Evolutionary conservation across 2,797 vertebrate genomes (phyloP).

Genomic region (Artibeus jamaicensis): DNA sequence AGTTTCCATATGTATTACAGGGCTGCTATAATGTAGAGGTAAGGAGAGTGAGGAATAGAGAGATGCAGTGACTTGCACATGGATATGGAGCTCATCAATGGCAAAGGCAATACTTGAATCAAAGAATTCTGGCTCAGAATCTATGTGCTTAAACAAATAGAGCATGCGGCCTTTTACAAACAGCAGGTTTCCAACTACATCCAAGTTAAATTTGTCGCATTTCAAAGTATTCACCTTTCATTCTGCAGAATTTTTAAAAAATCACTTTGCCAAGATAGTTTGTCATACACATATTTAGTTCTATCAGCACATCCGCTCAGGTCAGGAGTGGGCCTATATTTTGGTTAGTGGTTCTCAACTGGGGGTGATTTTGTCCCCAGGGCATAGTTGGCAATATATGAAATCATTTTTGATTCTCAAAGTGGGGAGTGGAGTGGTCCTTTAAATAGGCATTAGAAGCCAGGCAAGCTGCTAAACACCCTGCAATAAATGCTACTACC

Average conservation of each 20-base stretch:
- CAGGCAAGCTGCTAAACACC: background rate
- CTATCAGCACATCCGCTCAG: background rate
- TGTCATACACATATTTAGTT: background rate
- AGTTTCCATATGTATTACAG: background rate
- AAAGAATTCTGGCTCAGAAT: background rate
- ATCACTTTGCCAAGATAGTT: background rate
- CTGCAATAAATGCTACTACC: background rate
- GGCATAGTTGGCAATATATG: background rate
- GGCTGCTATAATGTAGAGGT: background rate
- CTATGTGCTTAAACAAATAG: background rate
- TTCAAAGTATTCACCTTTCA: background rate
- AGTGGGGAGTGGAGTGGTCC: background rate
- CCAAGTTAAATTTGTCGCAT: background rate
- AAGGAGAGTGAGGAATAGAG: background rate
- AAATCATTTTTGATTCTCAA: background rate
- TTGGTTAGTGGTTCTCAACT: background rate
- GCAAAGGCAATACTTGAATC: background rate
- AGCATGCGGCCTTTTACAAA: background rate
- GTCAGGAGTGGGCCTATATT: background rate
- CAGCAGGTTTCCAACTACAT: background rate
- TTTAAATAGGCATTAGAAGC: background rate
- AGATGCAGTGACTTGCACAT: background rate
- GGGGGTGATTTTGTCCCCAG: background rate
- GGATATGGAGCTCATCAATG: background rate
- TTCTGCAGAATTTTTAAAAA: background rate